Percentiles rank a stretch among this genome's conserved stretches.
These are phyloP conservation scores for Neosilurus hyrtlii DNA, from an alignment of 2,797 vertebrate genomes.

Conservation along the genomic window DNA sequence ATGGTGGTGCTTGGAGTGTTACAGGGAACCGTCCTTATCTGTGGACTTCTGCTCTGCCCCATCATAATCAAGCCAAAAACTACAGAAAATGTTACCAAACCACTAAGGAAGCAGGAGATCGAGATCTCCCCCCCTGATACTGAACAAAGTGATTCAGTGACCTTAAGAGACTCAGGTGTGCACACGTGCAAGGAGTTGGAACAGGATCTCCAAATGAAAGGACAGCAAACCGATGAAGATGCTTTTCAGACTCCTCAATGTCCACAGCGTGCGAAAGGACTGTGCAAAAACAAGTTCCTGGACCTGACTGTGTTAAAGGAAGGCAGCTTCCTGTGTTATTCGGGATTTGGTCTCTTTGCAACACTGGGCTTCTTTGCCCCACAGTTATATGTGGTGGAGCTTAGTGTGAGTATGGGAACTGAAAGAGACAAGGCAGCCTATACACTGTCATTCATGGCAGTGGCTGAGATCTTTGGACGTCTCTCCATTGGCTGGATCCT, in stretches of 20 bases:
- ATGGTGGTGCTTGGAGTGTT: constrained; percentile 83
- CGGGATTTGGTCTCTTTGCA: constrained; percentile 93
- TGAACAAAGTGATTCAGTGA: constrained; percentile 66
- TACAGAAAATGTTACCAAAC: constrained; percentile 19
- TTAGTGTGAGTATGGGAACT: constrained; percentile 84
- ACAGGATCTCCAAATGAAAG: constrained; percentile 7
- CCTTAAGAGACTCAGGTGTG: constrained; percentile 87
- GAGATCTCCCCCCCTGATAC: constrained; percentile 23
- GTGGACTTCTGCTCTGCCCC: constrained; percentile 84
- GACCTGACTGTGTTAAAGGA: constrained; percentile 90
- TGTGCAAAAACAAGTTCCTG: constrained; percentile 65
- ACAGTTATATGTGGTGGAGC: constrained; percentile 88
- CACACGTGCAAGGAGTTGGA: constrained; percentile 70
- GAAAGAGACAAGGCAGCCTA: constrained; percentile 79
- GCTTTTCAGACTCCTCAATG: constrained; percentile 20
- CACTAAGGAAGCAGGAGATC: constrained; percentile 32
- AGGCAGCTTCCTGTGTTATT: constrained; percentile 86
- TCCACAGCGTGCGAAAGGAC: constrained; percentile 18
- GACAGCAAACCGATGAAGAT: constrained; percentile 32
- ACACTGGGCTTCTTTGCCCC: constrained; percentile 95
- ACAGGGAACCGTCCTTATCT: constrained; percentile 81
- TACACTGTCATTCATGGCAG: constrained; percentile 86
- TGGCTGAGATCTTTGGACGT: constrained; percentile 87
- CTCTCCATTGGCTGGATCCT: constrained; percentile 83
- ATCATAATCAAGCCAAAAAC: constrained; percentile 73